Evolutionary conservation across 2,113 vertebrate species (phyloP), one percentile per base, ranked within the genome.

Genomic region (Spermophilus dauricus): DNA sequence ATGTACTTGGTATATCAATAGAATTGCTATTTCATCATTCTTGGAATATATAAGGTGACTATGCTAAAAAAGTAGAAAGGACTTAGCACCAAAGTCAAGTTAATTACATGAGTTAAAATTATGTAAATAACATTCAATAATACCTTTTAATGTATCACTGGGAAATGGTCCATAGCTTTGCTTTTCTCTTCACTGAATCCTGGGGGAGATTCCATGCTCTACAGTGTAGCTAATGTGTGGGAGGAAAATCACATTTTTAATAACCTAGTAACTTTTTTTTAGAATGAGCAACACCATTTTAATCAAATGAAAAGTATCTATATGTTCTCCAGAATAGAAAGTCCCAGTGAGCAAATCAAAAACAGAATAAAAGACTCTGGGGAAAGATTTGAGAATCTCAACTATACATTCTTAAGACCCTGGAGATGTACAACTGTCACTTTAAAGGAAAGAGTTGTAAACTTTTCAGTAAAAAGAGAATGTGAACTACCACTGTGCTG

Each of bases 131-230:
- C 92, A 89, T 95, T 91, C 82, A 86, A 70, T 96, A 89, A 94
- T 98, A 97, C 80, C 94, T 95, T 39, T 84, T 91, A 80, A 61
- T 96, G 42, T 97, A 63, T 96, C 89, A 10, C 18, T 96, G 94
- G 94, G 96, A 97, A 96, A 4, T 53, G 56, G 34, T 42, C 72
- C 30, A 14, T 5, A 90, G 34, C 51, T 95, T 97, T 96, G 14
- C 86, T 92, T 80, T 83, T 48, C 51, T 97, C 92, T 86, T 97
- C 67, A 48, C 8, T 10, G 26, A 77, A 82, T 83, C 93, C 72
- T 84, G 51, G 85, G 95, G 93, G 89, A 96, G 70, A 80, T 82
- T 78, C 80, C 37, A 69, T 26, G 85, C 72, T 84, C 90, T 83
- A 45, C 88, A 89, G 30, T n/a, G 4, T 10, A 76, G 61, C 53